phyloP scores from a whole-genome alignment of 1,140 invertebrate species.

The Chelonus insularis region DNA sequence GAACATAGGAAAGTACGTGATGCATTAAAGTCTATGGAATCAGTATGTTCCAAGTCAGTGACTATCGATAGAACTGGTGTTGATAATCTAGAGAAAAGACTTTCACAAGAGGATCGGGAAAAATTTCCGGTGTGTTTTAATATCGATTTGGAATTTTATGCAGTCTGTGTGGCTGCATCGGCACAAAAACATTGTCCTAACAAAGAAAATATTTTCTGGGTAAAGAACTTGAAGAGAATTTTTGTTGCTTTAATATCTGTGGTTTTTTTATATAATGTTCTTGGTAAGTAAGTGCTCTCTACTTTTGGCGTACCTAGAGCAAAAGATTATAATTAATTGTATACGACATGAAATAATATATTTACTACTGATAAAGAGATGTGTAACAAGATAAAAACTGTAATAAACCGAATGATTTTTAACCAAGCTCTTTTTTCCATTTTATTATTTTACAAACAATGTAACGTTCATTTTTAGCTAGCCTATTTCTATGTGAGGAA shows the following conservation, averaged over 20 bases:
- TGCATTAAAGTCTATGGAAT: conserved; percentile 39
- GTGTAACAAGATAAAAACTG: too few relatives aligned
- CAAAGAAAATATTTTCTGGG: conserved; percentile 36
- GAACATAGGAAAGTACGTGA: conserved; percentile 43
- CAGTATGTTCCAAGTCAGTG: conserved; percentile 37
- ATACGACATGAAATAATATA: too few relatives aligned
- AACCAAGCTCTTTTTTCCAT: too few relatives aligned
- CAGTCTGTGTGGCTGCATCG: conserved; percentile 43
- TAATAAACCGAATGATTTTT: too few relatives aligned
- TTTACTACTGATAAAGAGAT: too few relatives aligned
- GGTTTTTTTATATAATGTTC: not conserved
- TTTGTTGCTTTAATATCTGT: conserved; percentile 23
- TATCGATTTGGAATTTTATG: conserved; percentile 47
- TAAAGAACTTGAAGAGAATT: conserved; percentile 33
- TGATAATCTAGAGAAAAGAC: conserved; percentile 31
- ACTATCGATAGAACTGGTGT: conserved; percentile 40
- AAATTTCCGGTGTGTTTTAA: conserved; percentile 38
- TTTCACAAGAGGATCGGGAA: conserved; percentile 36
- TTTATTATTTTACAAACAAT: too few relatives aligned
- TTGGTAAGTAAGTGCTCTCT: conserved; percentile 5
- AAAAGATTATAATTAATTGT: too few relatives aligned
- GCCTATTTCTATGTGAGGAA: too few relatives aligned
- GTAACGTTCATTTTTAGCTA: too few relatives aligned
- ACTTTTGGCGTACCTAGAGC: too few relatives aligned
- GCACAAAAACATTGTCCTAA: conserved; percentile 42